Percentiles rank a stretch among this genome's conserved stretches.
phyloP scores from a whole-genome alignment of 2,113 vertebrate genomes.

The Dasyornis broadbenti region DNA sequence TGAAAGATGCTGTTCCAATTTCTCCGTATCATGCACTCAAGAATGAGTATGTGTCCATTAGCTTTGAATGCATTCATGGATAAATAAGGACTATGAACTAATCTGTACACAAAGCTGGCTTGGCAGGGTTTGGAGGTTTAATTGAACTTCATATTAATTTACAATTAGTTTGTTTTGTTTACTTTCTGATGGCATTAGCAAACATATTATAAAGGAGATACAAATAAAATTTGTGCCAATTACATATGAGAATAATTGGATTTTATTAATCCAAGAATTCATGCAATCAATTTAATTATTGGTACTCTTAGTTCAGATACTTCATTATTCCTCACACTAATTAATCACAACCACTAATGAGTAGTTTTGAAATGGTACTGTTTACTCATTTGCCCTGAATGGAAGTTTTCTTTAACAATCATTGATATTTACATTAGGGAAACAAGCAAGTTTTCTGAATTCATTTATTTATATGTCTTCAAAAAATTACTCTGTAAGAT shows the following conservation, averaged over 20 bases:
- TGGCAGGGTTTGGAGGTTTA: conserved; percentile 37
- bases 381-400: background rate
- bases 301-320: conserved; percentile 48
- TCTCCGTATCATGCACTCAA: background rate
- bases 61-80: background rate
- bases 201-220: conserved; percentile 59
- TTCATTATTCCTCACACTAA: conserved; percentile 63
- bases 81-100: conserved; percentile 39
- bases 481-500: background rate
- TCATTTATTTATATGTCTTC: background rate
- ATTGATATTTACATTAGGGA: background rate
- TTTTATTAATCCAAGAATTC: conserved; percentile 69
- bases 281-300: conserved; percentile 64
- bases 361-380: conserved; percentile 15
- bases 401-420: background rate
- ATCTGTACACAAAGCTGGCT: conserved; percentile 28
- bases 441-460: background rate
- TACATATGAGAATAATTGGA: conserved; percentile 68
- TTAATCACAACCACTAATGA: conserved; percentile 56
- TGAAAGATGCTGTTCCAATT: background rate
- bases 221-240: conserved; percentile 66
- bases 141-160: conserved; percentile 60
- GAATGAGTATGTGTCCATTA: background rate
- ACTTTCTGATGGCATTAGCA: conserved; percentile 59
- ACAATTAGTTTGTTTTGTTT: conserved; percentile 63